Base-by-base conservation (phyloP, 2,797 vertebrate species). In the Acipenser ruthenus region DNA sequence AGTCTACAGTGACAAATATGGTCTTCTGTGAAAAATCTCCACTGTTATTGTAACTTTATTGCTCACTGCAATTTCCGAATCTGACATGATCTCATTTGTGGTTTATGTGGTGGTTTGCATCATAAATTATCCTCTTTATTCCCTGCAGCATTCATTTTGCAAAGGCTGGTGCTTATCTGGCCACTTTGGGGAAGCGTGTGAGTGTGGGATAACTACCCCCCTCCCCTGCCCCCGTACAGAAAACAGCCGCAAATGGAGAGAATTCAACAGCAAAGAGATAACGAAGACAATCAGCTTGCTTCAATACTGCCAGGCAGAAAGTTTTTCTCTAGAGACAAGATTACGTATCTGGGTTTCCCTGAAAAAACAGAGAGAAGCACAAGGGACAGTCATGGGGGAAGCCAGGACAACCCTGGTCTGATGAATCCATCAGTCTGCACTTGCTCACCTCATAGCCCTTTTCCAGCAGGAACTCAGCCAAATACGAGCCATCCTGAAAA, bases 401-500 rank as follows among this genome's bases (percentile, higher is more conserved):
- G 82, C 61, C 0, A 1, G 69, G 72, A 74, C 80, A 68, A 68
- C 77, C 70, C 74, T 70, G 77, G 81, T 76, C 73, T 67, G 77
- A 73, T 0, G 63, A 78, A 74, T 74, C 76, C 73, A 70, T 75
- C 63, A 73, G 73, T 74, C 78, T 37, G 13, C 63, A 89, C 85
- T 81, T 86, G 89, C 93, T 92, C 83, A 99, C 97, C 94, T 97
- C 87, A 0, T 99, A 99, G 78, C 96, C 95, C 86, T 97, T 99
- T 77, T 90, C 86, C 74, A 99, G 78, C 74, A 99, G 93, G 86
- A 97, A 96, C 84, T 99, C 97, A 0, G 97, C 96, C 91, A 99
- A 90, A 85, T 99, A 99, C 10, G 97, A 99, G n/a, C 97, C 97
- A 86, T 99, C 97, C 97, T 99, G 85, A 76, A 84, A 88, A 84